Conservation (phyloP, 2,797 vertebrate genomes). For the Lagorchestes hirsutus region DNA sequence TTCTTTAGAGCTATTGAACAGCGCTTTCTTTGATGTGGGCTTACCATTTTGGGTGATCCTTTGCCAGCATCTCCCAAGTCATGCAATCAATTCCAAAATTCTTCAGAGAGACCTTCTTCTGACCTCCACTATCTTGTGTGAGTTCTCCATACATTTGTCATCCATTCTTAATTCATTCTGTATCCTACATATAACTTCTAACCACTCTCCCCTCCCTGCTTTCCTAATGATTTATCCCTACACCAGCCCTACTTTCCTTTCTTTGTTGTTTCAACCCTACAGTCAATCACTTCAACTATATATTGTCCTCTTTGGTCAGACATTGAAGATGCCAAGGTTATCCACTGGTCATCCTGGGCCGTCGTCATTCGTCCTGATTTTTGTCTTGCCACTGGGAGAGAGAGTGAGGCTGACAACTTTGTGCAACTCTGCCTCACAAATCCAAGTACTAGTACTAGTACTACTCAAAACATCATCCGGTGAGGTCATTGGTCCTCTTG, state of each 20-base stretch:
- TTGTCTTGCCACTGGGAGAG: background rate
- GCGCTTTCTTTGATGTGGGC: background rate
- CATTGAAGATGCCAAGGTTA: background rate
- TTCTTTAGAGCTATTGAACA: background rate
- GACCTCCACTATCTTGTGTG: too few species aligned
- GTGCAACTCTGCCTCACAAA: background rate
- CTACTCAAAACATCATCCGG: background rate
- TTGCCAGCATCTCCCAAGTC: background rate
- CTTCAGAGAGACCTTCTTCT: too few species aligned
- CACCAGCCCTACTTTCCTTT: background rate
- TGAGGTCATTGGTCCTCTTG: background rate
- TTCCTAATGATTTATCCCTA: background rate
- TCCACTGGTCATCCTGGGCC: background rate
- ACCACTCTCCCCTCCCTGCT: background rate
- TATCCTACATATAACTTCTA: background rate
- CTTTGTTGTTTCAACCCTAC: background rate
- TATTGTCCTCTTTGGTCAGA: background rate
- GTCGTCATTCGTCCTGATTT: background rate
- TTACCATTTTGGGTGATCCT: too few species aligned
- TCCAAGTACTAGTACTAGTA: background rate
- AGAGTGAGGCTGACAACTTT: background rate
- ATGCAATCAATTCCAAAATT: too few species aligned
- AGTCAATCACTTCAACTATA: background rate
- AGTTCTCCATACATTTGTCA: background rate
- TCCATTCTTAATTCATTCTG: background rate